Base-by-base conservation (phyloP, 2,888 invertebrate species). In the Reticulitermes lucifugus region DNA sequence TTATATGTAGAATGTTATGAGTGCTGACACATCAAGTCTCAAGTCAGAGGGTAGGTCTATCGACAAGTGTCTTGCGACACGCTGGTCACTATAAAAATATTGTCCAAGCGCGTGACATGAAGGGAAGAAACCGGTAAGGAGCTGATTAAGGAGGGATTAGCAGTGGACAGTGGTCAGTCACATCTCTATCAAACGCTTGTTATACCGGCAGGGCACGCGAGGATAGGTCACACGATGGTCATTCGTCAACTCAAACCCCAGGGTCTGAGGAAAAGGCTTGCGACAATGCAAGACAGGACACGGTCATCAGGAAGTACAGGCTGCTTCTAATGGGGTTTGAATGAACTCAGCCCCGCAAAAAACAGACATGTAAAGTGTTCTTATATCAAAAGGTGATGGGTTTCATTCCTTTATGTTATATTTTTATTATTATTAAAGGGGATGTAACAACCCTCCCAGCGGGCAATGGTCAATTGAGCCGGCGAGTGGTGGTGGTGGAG, bases 291-390 rank as follows among this genome's bases (percentile, higher is more conserved):
- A 29, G 75, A 75, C 43, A 51, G 79, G 79, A 79, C 79, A 79
- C 79, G 79, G 79, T n/a, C 25, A n/a, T 65, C n/a, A 65, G 65
- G 65, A 79, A 51, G 51, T 25, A 14, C 4, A 65, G 65, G 79
- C 79, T 25, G 55, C 79, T 79, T 77, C 51, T 79, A 79, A 79
- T 79, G 79, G 79, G 79, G 51, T 79, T 79, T 79, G 79, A 79
- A 79, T 79, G 79, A 79, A 79, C 79, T 79, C 79, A 21, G 18
- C 4, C 18, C 18, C 1, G 25, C 79, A 79, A 79, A 79, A 79
- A 79, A 79, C 55, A n/a, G 51, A 21, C 65, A 65, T 65, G 65
- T 65, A 65, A 65, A 65, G 65, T 65, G 65, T 65, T 65, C 65
- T 65, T 65, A 65, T 65, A n/a, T 65, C 65, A 79, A 25, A 46